phyloP scores from a whole-genome alignment of 2,888 invertebrate species.

The Tachina lurida region DNA sequence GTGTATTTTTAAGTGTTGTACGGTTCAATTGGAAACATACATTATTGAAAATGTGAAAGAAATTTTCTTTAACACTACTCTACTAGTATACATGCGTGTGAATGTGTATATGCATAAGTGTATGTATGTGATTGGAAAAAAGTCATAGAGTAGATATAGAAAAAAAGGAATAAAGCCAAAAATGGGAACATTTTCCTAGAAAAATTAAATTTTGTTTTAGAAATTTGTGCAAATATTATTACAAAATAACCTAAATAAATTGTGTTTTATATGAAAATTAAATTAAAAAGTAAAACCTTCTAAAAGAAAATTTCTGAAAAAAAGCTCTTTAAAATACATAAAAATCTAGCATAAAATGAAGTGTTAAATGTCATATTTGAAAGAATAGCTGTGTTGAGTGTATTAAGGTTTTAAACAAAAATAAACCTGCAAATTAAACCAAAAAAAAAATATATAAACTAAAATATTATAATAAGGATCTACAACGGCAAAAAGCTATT shows the following conservation, averaged over 20 bases:
- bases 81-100: conserved; percentile 51
- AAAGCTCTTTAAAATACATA: neutral
- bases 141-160: conserved; percentile 64
- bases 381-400: conserved; percentile 19
- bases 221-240: conserved; percentile 21
- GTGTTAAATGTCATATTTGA: conserved; percentile 39
- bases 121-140: conserved; percentile 38
- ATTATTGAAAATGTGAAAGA: conserved; percentile 63
- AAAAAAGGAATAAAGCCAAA: conserved; percentile 55
- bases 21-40: conserved; percentile 56
- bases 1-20: conserved; percentile 63
- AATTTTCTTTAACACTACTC: conserved; percentile 64
- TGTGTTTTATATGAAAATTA: neutral
- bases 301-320: neutral
- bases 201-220: conserved; percentile 28
- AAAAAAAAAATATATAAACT: neutral
- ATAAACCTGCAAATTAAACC: conserved; percentile 26
- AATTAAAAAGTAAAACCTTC: neutral
- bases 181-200: conserved; percentile 59
- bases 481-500: conserved; percentile 1
- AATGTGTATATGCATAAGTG: conserved; percentile 36
- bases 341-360: conserved; percentile 11
- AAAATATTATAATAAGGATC: conserved; percentile 8
- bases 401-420: conserved; percentile 7
- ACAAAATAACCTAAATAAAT: conserved; percentile 6